A percentile compares a stretch with the other conserved stretches of the same genome.
These are phyloP conservation scores for Lasioglossum malachurum DNA, from an alignment of 2,888 invertebrate genomes.

Conservation along the genomic window DNA sequence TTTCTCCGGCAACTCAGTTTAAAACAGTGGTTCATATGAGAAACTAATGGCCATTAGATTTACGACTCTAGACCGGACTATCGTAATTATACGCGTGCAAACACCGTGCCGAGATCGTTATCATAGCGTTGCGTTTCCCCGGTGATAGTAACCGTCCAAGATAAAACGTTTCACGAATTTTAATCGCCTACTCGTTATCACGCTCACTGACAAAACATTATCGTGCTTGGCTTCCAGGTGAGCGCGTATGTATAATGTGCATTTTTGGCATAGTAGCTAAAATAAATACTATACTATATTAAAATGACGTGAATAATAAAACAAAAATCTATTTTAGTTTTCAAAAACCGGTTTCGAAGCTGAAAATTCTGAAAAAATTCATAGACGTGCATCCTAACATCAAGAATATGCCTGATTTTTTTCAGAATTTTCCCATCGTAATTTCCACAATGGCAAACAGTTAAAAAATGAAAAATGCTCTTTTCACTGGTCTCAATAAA, in stretches of 20 bases:
- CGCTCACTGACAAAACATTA: neutral
- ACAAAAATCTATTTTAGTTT: no score
- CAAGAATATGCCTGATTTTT: no score
- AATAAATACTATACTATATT: no score
- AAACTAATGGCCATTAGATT: constrained; percentile 42
- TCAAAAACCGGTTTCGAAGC: no score
- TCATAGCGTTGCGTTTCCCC: neutral
- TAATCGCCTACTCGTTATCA: neutral
- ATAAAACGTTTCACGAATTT: constrained; percentile 10
- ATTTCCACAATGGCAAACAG: neutral
- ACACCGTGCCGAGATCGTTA: constrained; percentile 4
- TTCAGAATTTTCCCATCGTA: neutral
- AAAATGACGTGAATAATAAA: no score
- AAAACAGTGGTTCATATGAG: constrained; percentile 18
- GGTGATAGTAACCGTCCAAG: neutral
- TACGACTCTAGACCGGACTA: constrained; percentile 6
- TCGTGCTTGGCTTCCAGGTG: neutral
- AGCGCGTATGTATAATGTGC: neutral
- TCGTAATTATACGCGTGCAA: constrained; percentile 35
- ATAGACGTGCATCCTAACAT: no score
- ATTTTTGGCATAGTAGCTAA: no score
- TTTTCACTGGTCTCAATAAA: constrained; percentile 32
- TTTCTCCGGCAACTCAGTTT: neutral
- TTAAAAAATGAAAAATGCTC: neutral
- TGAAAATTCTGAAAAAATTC: no score